These are phyloP conservation scores for Netelia fuscicornis DNA, from an alignment of 2,888 invertebrate genomes.

Conservation along the genomic window DNA sequence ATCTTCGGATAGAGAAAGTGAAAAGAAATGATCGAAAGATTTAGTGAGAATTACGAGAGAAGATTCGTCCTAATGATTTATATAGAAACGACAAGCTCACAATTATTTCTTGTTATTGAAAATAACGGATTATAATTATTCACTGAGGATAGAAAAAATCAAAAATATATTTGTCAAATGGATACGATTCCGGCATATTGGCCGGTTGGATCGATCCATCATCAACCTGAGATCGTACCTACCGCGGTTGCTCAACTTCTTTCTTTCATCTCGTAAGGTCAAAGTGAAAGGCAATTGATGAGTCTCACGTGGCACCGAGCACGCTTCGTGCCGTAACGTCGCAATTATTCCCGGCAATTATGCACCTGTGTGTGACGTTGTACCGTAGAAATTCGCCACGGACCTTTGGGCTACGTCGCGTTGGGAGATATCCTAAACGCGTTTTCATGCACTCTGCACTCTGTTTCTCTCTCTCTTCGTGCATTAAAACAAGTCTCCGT, in stretches of 20 bases:
- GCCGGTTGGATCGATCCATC: constrained; percentile 1
- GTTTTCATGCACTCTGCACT: constrained; percentile 3
- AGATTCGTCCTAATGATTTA: too few relatives aligned
- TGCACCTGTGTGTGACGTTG: constrained; percentile 52
- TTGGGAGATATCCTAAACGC: constrained; percentile 36
- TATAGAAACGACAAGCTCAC: too few relatives aligned
- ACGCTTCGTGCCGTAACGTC: constrained; percentile 32
- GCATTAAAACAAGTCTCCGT: constrained; percentile 8
- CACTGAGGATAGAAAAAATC: too few relatives aligned
- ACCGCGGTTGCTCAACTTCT: not conserved
- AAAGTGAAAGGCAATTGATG: constrained; percentile 64
- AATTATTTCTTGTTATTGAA: too few relatives aligned
- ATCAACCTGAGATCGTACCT: not conserved
- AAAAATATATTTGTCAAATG: not conserved
- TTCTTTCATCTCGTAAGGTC: constrained; percentile 47
- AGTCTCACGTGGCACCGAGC: constrained; percentile 33
- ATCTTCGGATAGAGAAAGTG: too few relatives aligned
- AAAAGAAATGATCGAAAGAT: too few relatives aligned
- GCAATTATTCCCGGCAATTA: constrained; percentile 53
- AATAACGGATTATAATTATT: too few relatives aligned
- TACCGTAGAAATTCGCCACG: constrained; percentile 12
- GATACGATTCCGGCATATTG: not conserved
- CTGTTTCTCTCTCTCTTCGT: not conserved
- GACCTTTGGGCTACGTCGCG: constrained; percentile 22
- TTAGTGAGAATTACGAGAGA: too few relatives aligned